These are phyloP conservation scores for Trilocha varians DNA, from an alignment of 2,888 invertebrate genomes.

Conservation along the genomic window DNA sequence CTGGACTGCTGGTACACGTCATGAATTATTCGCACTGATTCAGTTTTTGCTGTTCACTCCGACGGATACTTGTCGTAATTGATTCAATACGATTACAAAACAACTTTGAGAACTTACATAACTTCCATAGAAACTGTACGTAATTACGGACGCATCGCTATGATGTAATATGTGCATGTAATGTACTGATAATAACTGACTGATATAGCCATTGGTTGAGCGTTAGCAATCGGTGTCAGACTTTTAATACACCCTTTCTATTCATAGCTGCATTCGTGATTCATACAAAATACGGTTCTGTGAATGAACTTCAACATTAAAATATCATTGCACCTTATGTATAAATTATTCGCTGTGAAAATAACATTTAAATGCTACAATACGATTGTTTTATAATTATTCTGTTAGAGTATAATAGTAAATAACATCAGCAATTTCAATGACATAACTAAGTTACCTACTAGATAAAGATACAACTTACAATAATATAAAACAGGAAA, in stretches of 20 bases:
- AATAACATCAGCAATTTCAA: too few relatives aligned
- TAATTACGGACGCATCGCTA: constrained; percentile 8
- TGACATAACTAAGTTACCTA: too few relatives aligned
- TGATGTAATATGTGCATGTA: constrained; percentile 7
- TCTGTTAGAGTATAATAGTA: too few relatives aligned
- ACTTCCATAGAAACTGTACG: constrained; percentile 10
- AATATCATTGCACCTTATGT: not conserved
- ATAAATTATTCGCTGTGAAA: too few relatives aligned
- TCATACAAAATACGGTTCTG: not conserved
- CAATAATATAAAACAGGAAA: too few relatives aligned
- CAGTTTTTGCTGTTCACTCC: constrained; percentile 24
- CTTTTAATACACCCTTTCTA: not conserved
- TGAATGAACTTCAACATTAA: too few relatives aligned
- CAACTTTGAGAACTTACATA: constrained; percentile 35
- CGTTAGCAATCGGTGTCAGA: not conserved
- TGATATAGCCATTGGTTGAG: not conserved
- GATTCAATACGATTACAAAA: constrained; percentile 50
- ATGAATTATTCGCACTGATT: constrained; percentile 53
- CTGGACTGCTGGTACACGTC: constrained; percentile 47
- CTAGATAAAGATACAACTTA: too few relatives aligned
- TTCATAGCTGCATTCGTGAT: not conserved
- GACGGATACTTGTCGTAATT: constrained; percentile 39
- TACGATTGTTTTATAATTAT: too few relatives aligned
- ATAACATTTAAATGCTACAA: too few relatives aligned
- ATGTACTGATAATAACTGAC: constrained; percentile 14